Base-by-base conservation (phyloP, 2,888 invertebrate species). In the Candidula unifasciata region DNA sequence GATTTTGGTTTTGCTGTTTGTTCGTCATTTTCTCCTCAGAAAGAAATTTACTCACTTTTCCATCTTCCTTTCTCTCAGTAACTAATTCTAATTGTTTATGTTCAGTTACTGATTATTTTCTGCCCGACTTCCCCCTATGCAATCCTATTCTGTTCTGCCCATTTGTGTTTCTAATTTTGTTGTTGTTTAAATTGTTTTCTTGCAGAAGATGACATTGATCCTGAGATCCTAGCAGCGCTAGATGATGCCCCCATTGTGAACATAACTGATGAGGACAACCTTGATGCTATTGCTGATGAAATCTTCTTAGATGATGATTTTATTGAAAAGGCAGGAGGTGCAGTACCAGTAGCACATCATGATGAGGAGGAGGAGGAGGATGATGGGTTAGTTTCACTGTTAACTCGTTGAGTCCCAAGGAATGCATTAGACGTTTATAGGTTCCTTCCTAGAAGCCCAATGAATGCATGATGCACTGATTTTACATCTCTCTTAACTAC, bases 261-360 rank as follows among this genome's bases (percentile, higher is more conserved):
- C 5, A 27, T 85, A 27, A 33, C 37, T 35, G 81, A 68, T 60
- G 84, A 27, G 24, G 84, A 76, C 10, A 68, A 74, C 1, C 3
- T 73, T 35, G 30, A n/a, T 21, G 68, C 52, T 54, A 68, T 52
- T 60, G 96, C 96, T 1, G 95, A 97, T 93, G 95, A 96, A 0
- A 97, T 97, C 94, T 94, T 96, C 88, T 94, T 99, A 5, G 87
- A 98, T 89, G 99, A 99, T 93, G 96, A 99, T 94, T 99, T 99
- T 93, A 96, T 99, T 76, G 95, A 96, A 90, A 93, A 97, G 85
- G 98, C 98, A 18, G 82, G 87, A 60, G 90, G 87, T 21, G 84
- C 85, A 35, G 79, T 89, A 74, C 88, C 88, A 8, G 89, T 85
- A 2, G 37, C 27, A 18, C 68, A 79, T 68, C 21, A 35, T 13